Percentiles rank a stretch among this genome's conserved stretches.
Evolutionary conservation across 2,113 vertebrate species (phyloP).

Genomic region (Tychaedon coryphoeus): DNA sequence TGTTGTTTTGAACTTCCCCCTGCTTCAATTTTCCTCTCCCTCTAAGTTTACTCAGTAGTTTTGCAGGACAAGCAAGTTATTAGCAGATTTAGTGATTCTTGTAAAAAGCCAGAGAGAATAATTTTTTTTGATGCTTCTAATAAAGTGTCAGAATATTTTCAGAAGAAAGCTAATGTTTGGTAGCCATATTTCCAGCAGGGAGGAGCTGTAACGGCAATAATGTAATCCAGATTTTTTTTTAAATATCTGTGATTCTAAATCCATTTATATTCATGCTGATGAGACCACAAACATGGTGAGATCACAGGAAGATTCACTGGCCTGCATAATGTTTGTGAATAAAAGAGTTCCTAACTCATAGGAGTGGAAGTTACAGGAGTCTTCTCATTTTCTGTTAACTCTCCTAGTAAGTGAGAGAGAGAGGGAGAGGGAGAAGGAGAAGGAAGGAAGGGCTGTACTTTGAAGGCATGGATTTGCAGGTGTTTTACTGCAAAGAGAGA

Average conservation of each 20-base stretch:
- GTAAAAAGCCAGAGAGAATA: neutral
- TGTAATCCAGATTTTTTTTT: rapidly evolving
- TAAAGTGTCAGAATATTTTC: neutral
- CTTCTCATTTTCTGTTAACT: neutral
- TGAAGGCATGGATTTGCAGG: neutral
- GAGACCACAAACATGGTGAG: neutral
- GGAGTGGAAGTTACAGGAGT: neutral
- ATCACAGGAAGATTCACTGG: neutral
- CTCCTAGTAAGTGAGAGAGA: neutral
- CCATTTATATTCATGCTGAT: neutral
- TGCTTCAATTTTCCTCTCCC: neutral
- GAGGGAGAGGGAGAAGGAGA: neutral
- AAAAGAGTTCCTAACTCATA: neutral
- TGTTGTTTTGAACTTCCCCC: neutral
- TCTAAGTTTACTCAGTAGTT: neutral
- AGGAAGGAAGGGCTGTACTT: neutral
- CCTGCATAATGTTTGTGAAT: neutral
- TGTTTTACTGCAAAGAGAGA: neutral
- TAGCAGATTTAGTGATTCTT: neutral
- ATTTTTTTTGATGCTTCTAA: neutral
- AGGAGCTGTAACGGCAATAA: neutral
- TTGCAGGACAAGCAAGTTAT: neutral
- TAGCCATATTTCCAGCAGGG: neutral
- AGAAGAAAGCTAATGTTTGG: neutral
- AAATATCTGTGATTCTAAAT: neutral